phyloP scores from a whole-genome alignment of 2,113 vertebrate species.

The Laticauda colubrina region DNA sequence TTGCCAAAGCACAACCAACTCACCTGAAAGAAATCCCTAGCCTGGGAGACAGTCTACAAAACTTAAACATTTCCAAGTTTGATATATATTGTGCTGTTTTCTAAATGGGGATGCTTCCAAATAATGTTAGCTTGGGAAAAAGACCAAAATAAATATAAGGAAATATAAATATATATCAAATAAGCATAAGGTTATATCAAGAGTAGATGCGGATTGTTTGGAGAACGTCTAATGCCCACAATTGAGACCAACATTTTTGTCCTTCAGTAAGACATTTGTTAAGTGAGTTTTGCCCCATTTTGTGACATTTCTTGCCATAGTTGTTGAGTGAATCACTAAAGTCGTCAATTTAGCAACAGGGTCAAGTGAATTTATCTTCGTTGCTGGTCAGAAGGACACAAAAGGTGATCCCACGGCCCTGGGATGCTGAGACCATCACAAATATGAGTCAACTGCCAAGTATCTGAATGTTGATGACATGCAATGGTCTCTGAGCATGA shows the following conservation, averaged over 20 bases:
- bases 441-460: neutral
- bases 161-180: neutral
- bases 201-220: no score
- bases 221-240: neutral
- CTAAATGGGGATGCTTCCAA: neutral
- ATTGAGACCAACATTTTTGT: neutral
- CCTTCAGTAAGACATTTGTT: neutral
- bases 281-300: neutral
- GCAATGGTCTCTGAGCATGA: neutral
- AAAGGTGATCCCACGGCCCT: neutral
- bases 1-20: no score
- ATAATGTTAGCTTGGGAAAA: neutral
- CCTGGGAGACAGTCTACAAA: neutral
- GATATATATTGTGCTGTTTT: no score
- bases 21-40: neutral
- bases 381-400: neutral
- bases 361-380: neutral
- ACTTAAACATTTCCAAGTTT: neutral
- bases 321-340: neutral
- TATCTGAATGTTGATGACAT: neutral
- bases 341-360: neutral
- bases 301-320: neutral
- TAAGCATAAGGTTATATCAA: neutral
- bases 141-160: neutral
- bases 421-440: neutral